These are phyloP conservation scores for Leptinotarsa undecemlineata DNA, from an alignment of 1,140 invertebrate species.

Conservation along the genomic window DNA sequence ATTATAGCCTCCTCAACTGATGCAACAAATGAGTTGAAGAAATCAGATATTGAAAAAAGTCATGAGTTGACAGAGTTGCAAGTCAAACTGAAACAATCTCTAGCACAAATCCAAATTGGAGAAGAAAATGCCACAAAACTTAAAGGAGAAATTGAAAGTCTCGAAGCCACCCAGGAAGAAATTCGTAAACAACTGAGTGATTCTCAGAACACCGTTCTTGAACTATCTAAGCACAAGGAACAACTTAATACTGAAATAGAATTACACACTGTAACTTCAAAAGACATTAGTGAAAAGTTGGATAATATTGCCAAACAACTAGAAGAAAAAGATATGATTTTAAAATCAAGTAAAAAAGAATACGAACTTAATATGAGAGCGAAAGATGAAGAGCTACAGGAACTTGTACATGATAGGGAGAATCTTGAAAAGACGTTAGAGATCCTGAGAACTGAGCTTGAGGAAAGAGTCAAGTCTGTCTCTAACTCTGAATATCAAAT, in stretches of 20 bases:
- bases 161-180: neutral
- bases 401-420: neutral
- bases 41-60: slow-evolving; percentile 1
- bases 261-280: slow-evolving; percentile 8
- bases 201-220: slow-evolving; percentile 12
- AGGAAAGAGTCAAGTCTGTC: slow-evolving; percentile 8
- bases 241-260: slow-evolving; percentile 20
- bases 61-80: neutral
- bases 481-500: slow-evolving; percentile 22
- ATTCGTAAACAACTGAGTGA: slow-evolving; percentile 11
- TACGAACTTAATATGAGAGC: slow-evolving; percentile 23
- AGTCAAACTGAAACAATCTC: slow-evolving; percentile 4
- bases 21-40: neutral
- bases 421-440: neutral
- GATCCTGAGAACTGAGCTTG: slow-evolving; percentile 13
- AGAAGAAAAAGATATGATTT: slow-evolving; percentile 20
- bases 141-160: neutral
- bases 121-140: slow-evolving; percentile 2
- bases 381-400: slow-evolving; percentile 25
- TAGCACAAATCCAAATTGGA: neutral
- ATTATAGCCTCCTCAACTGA: slow-evolving; percentile 13
- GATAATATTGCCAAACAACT: slow-evolving; percentile 18
- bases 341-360: slow-evolving; percentile 26
- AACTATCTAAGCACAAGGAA: slow-evolving; percentile 22
- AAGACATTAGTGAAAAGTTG: slow-evolving; percentile 18